phyloP scores from a whole-genome alignment of 1,140 invertebrate genomes.

The Anthonomus grandis region DNA sequence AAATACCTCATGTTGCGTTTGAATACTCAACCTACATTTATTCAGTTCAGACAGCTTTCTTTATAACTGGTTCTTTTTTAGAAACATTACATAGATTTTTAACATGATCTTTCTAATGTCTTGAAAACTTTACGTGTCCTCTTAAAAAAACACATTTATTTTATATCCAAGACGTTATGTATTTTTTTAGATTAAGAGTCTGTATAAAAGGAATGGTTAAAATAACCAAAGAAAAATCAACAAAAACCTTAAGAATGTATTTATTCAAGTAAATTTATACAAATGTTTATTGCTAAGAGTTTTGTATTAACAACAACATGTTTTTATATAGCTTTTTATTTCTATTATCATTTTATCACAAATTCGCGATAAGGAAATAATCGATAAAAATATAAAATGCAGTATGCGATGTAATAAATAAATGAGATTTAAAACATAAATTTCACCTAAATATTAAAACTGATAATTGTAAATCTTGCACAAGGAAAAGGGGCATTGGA shows the following conservation, averaged over 20 bases:
- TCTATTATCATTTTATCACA: constrained; percentile 29
- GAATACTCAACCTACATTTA: too few relatives aligned
- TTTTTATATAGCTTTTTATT: constrained; percentile 22
- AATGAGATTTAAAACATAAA: constrained; percentile 2
- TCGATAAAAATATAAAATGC: background rate
- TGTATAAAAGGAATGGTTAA: too few relatives aligned
- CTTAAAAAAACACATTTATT: too few relatives aligned
- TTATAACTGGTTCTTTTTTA: too few relatives aligned
- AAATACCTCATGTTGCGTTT: too few relatives aligned
- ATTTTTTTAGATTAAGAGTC: too few relatives aligned
- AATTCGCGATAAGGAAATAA: constrained; percentile 17
- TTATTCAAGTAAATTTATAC: constrained; percentile 27
- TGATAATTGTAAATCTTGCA: background rate
- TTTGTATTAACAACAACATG: constrained; percentile 22
- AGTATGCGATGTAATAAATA: background rate
- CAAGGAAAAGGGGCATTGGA: background rate
- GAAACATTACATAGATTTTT: too few relatives aligned
- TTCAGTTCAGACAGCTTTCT: too few relatives aligned
- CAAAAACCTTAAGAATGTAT: constrained; percentile 12
- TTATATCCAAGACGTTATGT: too few relatives aligned
- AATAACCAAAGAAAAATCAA: too few relatives aligned
- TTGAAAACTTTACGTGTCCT: too few relatives aligned
- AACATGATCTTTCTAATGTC: too few relatives aligned
- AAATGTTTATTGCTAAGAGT: constrained; percentile 27
- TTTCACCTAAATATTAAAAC: background rate